Evolutionary conservation across 2,888 invertebrate genomes (phyloP), one percentile per base, ranked within the genome.

Genomic region (Drosophila nr. medialis): DNA sequence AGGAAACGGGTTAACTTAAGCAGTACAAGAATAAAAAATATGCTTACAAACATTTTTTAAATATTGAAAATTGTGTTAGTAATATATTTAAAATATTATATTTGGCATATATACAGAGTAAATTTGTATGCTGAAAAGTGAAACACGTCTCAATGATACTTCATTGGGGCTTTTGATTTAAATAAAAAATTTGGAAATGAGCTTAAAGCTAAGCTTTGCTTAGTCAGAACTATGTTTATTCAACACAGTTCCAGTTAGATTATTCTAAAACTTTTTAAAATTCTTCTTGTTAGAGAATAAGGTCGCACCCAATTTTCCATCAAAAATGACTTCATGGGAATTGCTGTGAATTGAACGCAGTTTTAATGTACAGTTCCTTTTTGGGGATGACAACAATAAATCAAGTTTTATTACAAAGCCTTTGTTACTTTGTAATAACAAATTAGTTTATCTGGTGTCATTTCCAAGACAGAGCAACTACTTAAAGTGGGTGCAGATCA

Each of bases 361-460:
- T 30, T 13, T 63, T 51, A 72, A 66, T 72, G 72, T 51, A 60
- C 69, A 81, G 64, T 65, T 75, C 87, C 83, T 77, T 83, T 77
- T 83, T 83, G 48, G 69, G 81, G 89, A 65, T 66, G 50, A 58
- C 68, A 59, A 56, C 75, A 65, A 89, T 83, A 83, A 89, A 83
- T 83, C 89, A 83, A 73, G 50, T 58, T 69, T 77, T 77, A 80
- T 75, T 71, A 75, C 81, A 83, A 80, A 53, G 63, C 65, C 54
- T 64, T 75, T 76, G 55, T 64, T 70, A 62, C 59, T 61, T 65
- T 65, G 64, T 65, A 77, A 71, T 76, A 71, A 71, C 51, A 77
- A 80, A 77, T 77, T 80, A 71, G 69, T 75, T 61, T 64, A 80
- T 67, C 64, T 80, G 62, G 65, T 77, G 65, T 77, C 62, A 77